A percentile compares a stretch with the other conserved stretches of the same genome.
These are phyloP conservation scores for Melikaiella ostensackeni DNA, from an alignment of 2,888 invertebrate genomes.

Conservation along the genomic window DNA sequence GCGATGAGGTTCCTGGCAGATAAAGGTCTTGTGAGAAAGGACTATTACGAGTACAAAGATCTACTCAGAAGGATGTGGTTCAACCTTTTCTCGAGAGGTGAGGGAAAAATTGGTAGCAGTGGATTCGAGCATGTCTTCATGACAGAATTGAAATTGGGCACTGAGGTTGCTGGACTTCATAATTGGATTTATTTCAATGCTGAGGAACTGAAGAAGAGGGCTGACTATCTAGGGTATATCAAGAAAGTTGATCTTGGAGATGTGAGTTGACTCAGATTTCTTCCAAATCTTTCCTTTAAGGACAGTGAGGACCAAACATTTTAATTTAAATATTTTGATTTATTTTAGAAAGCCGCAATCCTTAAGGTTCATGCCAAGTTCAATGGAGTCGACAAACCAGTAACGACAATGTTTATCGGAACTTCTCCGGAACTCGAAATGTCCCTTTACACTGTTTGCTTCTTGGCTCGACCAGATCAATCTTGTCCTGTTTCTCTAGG, in stretches of 20 bases:
- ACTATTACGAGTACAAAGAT: constrained; percentile 82
- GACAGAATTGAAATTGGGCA: constrained; percentile 88
- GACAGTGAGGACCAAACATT: background rate
- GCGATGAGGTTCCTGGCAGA: constrained; percentile 78
- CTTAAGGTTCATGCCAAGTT: constrained; percentile 86
- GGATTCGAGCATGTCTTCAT: constrained; percentile 96
- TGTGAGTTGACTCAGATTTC: constrained; percentile 78
- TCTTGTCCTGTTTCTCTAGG: constrained; percentile 86
- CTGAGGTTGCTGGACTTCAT: constrained; percentile 89
- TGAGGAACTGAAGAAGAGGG: constrained; percentile 85
- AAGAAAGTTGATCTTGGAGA: constrained; percentile 85
- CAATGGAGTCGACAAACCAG: constrained; percentile 86
- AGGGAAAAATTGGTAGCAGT: constrained; percentile 88
- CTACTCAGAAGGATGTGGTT: constrained; percentile 88
- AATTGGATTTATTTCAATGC: constrained; percentile 93
- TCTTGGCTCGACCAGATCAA: constrained; percentile 85
- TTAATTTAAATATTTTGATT: constrained; percentile 8
- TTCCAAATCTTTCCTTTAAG: background rate
- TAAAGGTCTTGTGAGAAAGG: constrained; percentile 74
- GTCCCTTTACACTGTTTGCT: constrained; percentile 93
- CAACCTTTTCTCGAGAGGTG: constrained; percentile 88
- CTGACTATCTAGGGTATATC: constrained; percentile 89
- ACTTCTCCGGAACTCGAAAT: constrained; percentile 95
- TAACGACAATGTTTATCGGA: constrained; percentile 88
- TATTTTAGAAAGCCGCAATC: constrained; percentile 86